phyloP scores from a whole-genome alignment of 2,888 invertebrate genomes.

The Noctua fimbriata region DNA sequence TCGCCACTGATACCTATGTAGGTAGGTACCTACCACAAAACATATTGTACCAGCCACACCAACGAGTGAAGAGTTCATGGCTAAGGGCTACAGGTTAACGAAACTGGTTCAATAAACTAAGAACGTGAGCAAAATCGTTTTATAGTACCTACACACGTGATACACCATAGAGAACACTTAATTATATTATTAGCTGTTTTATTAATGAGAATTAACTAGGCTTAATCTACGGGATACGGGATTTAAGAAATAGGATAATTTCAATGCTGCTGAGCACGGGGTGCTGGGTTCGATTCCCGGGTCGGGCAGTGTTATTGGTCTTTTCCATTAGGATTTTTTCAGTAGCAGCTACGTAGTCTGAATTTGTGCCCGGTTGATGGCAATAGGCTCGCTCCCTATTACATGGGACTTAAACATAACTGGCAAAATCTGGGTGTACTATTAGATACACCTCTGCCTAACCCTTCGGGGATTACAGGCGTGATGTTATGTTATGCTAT shows the following conservation, averaged over 20 bases:
- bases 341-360: no score
- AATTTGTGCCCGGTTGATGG: no score
- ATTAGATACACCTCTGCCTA: no score
- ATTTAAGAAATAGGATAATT: not conserved
- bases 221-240: not conserved
- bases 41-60: not conserved
- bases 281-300: no score
- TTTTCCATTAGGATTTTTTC: no score
- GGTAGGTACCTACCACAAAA: not conserved
- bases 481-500: no score
- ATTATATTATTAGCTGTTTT: not conserved
- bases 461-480: no score
- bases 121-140: slow-evolving; percentile 9
- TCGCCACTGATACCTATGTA: not conserved
- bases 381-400: no score
- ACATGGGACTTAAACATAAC: no score
- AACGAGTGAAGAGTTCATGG: slow-evolving; percentile 28
- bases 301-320: no score
- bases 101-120: slow-evolving; percentile 40
- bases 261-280: no score
- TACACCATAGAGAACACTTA: not conserved
- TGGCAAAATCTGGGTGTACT: no score
- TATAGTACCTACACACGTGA: slow-evolving; percentile 8
- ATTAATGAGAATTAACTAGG: not conserved
- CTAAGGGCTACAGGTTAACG: slow-evolving; percentile 21